Conservation (phyloP, 2,888 invertebrate species). For the Liopterus haemorrhoidalis region DNA sequence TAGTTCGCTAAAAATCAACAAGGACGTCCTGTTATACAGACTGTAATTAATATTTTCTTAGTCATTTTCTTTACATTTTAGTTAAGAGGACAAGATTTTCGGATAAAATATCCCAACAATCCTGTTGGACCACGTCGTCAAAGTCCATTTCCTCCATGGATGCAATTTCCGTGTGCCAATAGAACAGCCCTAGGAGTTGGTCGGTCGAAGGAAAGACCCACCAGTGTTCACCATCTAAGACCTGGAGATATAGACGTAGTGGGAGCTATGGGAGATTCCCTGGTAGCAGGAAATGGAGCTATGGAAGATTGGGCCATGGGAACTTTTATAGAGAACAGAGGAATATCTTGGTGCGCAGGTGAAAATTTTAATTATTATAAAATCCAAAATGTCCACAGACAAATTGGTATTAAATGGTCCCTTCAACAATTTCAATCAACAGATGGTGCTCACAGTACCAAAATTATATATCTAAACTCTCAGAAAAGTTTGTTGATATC, state of each 20-base stretch:
- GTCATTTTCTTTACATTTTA: too few species aligned
- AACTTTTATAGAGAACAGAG: conserved; percentile 66
- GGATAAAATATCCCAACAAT: conserved; percentile 48
- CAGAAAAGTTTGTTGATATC: too few species aligned
- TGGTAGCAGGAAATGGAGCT: conserved; percentile 68
- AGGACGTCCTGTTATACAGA: too few species aligned
- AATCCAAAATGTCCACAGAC: too few species aligned
- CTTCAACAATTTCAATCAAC: too few species aligned
- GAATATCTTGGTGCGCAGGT: conserved; percentile 71
- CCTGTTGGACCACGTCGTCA: conserved; percentile 51
- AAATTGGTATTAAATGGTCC: too few species aligned
- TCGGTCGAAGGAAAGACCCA: conserved; percentile 47
- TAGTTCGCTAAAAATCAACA: too few species aligned
- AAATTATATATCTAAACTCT: too few species aligned
- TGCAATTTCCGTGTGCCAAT: conserved; percentile 57
- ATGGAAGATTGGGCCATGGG: conserved; percentile 66
- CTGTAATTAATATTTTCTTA: too few species aligned
- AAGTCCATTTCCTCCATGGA: conserved; percentile 47
- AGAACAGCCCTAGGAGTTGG: conserved; percentile 37
- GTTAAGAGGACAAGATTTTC: conserved; percentile 36
- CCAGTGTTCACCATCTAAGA: conserved; percentile 60
- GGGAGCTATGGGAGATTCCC: conserved; percentile 66
- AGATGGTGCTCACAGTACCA: too few species aligned
- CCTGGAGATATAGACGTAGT: conserved; percentile 68
- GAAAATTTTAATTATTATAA: conserved; percentile 11